These are phyloP conservation scores for Drosophila borealis DNA, from an alignment of 2,888 invertebrate species.

Conservation along the genomic window DNA sequence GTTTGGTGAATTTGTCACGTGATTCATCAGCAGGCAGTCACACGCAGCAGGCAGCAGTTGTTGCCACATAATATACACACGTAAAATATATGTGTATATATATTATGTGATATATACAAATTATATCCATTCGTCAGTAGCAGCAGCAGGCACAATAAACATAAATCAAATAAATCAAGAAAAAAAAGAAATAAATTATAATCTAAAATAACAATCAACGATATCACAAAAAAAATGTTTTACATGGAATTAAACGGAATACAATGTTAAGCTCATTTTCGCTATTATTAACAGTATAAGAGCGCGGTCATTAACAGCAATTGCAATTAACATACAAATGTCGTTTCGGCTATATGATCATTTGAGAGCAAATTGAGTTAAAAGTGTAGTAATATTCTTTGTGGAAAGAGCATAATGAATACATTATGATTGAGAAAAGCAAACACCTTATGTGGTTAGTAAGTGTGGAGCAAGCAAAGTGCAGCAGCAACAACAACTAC, in stretches of 20 bases:
- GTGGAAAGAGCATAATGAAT: slow-evolving; percentile 37
- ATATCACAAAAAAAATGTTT: slow-evolving; percentile 32
- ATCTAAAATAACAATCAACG: slow-evolving; percentile 45
- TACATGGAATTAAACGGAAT: slow-evolving; percentile 25
- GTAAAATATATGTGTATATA: slow-evolving; percentile 16
- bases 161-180: slow-evolving; percentile 73
- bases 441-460: slow-evolving; percentile 45
- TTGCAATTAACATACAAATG: slow-evolving; percentile 7
- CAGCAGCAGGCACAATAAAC: slow-evolving; percentile 66
- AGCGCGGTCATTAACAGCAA: neutral
- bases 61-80: slow-evolving; percentile 12
- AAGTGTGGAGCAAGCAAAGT: slow-evolving; percentile 31
- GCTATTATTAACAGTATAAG: neutral
- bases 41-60: slow-evolving; percentile 37
- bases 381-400: slow-evolving; percentile 8
- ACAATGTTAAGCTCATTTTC: slow-evolving; percentile 4
- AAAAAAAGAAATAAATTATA: slow-evolving; percentile 61
- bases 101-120: slow-evolving; percentile 29
- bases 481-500: slow-evolving; percentile 23
- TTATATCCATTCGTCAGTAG: slow-evolving; percentile 56
- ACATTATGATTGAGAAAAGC: slow-evolving; percentile 40
- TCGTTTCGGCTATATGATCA: neutral
- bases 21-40: slow-evolving; percentile 59
- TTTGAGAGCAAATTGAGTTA: neutral
- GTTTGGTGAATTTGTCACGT: slow-evolving; percentile 44